Conservation (phyloP, 2,888 invertebrate genomes). For the Endotricha flammealis region DNA sequence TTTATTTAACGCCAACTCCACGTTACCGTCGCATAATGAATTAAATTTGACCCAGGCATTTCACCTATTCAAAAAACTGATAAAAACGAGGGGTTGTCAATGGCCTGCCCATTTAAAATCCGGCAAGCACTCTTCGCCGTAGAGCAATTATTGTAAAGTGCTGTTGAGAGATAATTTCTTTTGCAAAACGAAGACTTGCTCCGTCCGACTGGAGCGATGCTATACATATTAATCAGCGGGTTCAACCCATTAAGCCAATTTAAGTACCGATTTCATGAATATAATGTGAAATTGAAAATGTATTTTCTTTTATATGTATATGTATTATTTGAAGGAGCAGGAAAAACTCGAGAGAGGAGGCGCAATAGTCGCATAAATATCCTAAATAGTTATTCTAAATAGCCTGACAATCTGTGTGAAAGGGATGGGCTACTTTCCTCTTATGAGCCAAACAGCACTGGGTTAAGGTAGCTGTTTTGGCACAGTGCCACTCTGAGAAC, state of each 20-base stretch:
- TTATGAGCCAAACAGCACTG: neutral
- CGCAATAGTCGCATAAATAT: too few species aligned
- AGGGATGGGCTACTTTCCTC: neutral
- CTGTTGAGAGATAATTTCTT: constrained; percentile 12
- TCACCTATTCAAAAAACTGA: constrained; percentile 5
- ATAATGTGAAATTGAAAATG: too few species aligned
- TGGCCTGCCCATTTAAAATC: constrained; percentile 13
- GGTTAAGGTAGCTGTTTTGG: neutral
- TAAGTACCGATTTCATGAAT: too few species aligned
- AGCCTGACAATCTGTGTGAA: neutral
- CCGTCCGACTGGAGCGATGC: neutral
- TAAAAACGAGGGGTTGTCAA: constrained; percentile 8
- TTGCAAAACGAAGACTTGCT: constrained; percentile 4
- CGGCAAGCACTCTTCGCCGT: constrained; percentile 12
- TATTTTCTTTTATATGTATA: too few species aligned
- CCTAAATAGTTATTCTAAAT: too few species aligned
- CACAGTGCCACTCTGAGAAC: constrained; percentile 1
- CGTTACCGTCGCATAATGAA: neutral
- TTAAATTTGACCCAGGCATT: constrained; percentile 1
- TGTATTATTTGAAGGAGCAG: too few species aligned
- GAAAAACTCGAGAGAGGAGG: too few species aligned
- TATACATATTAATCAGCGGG: constrained; percentile 5
- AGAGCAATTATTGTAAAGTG: constrained; percentile 16
- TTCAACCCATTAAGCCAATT: neutral
- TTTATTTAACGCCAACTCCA: neutral